A percentile compares a stretch with the other conserved stretches of the same genome.
phyloP scores from a whole-genome alignment of 2,113 vertebrate genomes.

The Pelodiscus sinensis region DNA sequence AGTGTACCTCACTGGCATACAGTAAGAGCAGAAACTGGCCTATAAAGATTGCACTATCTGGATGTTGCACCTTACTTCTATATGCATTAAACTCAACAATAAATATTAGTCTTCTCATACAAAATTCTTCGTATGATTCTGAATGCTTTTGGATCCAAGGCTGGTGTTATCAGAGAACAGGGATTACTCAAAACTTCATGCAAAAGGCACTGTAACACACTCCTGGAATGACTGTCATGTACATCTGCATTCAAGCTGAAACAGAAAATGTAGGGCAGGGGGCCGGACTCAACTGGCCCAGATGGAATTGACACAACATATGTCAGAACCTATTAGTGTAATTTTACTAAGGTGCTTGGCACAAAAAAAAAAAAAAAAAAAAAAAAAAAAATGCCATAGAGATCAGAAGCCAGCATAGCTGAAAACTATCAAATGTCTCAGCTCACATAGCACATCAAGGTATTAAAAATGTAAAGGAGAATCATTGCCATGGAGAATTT shows the following conservation, averaged over 20 bases:
- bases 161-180: neutral
- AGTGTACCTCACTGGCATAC: neutral
- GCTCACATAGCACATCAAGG: neutral
- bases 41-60: neutral
- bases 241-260: constrained; percentile 37
- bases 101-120: constrained; percentile 18
- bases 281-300: constrained; percentile 7
- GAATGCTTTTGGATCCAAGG: constrained; percentile 1
- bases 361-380: neutral
- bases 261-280: constrained; percentile 15
- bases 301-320: constrained; percentile 27
- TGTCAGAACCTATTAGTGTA: constrained; percentile 38
- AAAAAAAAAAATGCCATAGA: neutral
- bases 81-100: neutral
- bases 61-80: neutral
- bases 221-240: neutral
- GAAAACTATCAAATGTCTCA: neutral
- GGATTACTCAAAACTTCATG: constrained; percentile 1
- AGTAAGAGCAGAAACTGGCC: neutral
- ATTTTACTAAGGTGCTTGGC: constrained; percentile 26
- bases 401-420: neutral
- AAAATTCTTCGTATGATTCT: neutral
- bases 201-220: constrained; percentile 5
- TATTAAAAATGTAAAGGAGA: neutral
- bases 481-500: neutral